These are phyloP conservation scores for Lethenteron camtschaticum DNA, from an alignment of 2,113 vertebrate species.

Conservation along the genomic window DNA sequence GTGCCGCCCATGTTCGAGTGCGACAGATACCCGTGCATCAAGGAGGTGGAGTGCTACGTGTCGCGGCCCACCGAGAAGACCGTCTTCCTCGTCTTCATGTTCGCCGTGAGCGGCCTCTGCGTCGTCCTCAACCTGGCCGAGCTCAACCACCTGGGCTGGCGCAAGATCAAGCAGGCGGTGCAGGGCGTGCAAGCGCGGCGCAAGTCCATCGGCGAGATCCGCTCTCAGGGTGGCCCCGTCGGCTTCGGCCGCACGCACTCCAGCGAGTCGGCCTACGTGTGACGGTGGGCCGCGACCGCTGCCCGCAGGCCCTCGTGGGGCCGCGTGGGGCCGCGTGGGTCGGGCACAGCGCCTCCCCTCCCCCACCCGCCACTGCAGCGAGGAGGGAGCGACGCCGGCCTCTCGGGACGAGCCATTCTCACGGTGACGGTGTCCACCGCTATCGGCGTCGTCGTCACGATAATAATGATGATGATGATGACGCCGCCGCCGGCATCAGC, in stretches of 20 bases:
- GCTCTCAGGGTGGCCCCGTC: slow-evolving; percentile 35
- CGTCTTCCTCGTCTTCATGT: slow-evolving; percentile 65
- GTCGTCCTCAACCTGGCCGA: slow-evolving; percentile 64
- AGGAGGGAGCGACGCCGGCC: too few relatives aligned
- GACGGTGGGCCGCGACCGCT: slow-evolving; percentile 11
- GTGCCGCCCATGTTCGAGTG: slow-evolving; percentile 53
- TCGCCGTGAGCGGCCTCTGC: slow-evolving; percentile 60
- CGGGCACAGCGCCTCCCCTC: too few relatives aligned
- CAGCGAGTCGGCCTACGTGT: slow-evolving; percentile 52
- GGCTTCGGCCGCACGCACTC: slow-evolving; percentile 43
- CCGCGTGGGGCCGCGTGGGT: too few relatives aligned
- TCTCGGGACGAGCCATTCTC: too few relatives aligned
- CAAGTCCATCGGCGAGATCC: slow-evolving; percentile 37
- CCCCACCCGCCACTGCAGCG: too few relatives aligned
- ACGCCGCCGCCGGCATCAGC: too few relatives aligned
- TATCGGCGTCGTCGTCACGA: too few relatives aligned
- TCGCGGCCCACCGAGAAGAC: slow-evolving; percentile 59
- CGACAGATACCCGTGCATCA: slow-evolving; percentile 52
- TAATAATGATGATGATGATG: too few relatives aligned
- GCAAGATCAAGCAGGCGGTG: slow-evolving; percentile 47
- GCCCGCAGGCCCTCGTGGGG: not conserved
- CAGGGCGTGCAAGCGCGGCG: slow-evolving; percentile 39
- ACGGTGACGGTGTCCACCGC: too few relatives aligned
- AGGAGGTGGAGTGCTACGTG: slow-evolving; percentile 66
- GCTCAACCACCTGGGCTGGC: slow-evolving; percentile 66